Conservation (phyloP, 2,797 vertebrate genomes). For the Taeniopygia guttata region DNA sequence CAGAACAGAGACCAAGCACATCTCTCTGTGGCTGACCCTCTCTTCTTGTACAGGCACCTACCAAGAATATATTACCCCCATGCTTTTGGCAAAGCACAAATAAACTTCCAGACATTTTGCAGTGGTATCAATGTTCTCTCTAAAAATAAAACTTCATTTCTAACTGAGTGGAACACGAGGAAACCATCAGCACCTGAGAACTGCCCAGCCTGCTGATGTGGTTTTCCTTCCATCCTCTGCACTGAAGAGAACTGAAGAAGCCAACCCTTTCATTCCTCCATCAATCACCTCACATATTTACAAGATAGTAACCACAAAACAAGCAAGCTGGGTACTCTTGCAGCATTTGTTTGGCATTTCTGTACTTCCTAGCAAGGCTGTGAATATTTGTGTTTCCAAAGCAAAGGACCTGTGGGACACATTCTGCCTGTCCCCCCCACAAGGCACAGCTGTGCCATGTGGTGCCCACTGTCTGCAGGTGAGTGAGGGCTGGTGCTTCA, state of each 20-base stretch:
- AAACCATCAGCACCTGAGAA: background rate
- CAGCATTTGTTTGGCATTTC: background rate
- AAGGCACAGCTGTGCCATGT: background rate
- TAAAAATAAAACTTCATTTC: constrained; percentile 3
- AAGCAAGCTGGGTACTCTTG: background rate
- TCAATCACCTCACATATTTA: background rate
- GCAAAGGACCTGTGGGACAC: background rate
- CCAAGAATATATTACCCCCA: background rate
- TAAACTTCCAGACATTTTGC: background rate
- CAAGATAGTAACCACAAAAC: background rate
- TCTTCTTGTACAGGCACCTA: background rate
- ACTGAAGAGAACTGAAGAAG: background rate
- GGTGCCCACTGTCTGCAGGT: background rate
- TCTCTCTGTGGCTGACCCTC: background rate
- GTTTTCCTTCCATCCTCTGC: background rate
- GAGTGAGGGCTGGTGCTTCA: background rate
- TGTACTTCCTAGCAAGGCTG: background rate
- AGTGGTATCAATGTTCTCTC: background rate
- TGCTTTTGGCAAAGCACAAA: background rate
- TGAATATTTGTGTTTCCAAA: background rate
- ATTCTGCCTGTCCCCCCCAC: background rate
- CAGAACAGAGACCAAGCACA: background rate
- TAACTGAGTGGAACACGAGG: background rate
- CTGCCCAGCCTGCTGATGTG: background rate
- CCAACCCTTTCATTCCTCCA: background rate